phyloP scores from a whole-genome alignment of 2,888 invertebrate genomes.

The Nephrotoma appendiculata region DNA sequence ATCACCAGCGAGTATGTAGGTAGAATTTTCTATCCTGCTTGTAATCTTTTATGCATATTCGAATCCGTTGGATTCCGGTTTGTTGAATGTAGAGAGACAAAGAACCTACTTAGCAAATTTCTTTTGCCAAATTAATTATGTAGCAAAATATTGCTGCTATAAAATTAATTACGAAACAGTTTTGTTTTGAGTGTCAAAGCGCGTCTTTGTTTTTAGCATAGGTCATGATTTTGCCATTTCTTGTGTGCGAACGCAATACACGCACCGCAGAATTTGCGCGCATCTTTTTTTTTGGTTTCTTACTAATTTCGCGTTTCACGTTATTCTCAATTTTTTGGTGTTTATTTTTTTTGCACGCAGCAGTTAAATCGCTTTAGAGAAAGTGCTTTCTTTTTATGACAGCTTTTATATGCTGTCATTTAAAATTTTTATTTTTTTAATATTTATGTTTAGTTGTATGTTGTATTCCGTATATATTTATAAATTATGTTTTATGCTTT shows the following conservation, averaged over 20 bases:
- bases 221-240: not conserved
- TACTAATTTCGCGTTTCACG: not conserved
- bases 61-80: too few relatives aligned
- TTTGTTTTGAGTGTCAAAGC: not conserved
- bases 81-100: too few relatives aligned
- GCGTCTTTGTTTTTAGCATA: not conserved
- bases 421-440: not conserved
- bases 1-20: not conserved
- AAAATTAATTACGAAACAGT: not conserved
- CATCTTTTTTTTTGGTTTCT: not conserved
- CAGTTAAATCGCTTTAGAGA: not conserved
- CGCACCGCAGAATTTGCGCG: not conserved
- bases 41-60: not conserved
- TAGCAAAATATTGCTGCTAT: not conserved
- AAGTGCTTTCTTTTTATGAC: not conserved
- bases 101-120: not conserved
- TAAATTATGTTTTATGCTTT: not conserved
- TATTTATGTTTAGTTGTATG: not conserved
- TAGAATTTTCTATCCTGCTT: not conserved
- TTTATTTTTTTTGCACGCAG: not conserved
- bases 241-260: too few relatives aligned
- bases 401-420: not conserved
- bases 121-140: not conserved
- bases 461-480: not conserved
- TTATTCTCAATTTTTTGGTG: not conserved